Conservation (phyloP, 2,113 vertebrate species). For the Bufo bufo region DNA sequence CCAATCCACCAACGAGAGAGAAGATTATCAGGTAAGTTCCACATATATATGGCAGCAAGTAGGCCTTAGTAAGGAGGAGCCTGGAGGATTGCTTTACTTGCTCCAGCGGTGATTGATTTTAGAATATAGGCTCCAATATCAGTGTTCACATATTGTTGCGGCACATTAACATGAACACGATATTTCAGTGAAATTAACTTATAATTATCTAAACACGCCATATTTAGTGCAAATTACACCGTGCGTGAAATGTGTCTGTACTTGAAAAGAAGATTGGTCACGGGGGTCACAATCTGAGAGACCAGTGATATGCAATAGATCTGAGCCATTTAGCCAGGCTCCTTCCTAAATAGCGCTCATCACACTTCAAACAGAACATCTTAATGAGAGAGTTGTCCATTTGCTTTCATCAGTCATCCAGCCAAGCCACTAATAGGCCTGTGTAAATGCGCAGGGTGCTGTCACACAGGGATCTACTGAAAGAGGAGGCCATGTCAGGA, state of each 20-base stretch:
- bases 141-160: neutral
- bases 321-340: neutral
- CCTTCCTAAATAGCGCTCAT: neutral
- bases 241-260: neutral
- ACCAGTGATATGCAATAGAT: neutral
- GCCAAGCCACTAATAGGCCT: conserved; percentile 5
- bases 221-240: neutral
- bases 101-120: neutral
- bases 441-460: neutral
- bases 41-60: neutral
- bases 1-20: no score
- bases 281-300: neutral
- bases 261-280: neutral
- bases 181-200: neutral
- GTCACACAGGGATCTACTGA: neutral
- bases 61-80: neutral
- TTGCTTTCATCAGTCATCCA: conserved; percentile 25
- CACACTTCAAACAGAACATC: neutral
- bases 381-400: neutral
- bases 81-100: neutral
- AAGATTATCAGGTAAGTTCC: neutral
- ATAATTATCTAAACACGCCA: neutral
- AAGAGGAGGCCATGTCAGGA: neutral
- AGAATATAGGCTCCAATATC: no score
- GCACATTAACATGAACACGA: neutral